Evolutionary conservation across 2,113 vertebrate genomes (phyloP).

Genomic region (Haliaeetus leucogaster): DNA sequence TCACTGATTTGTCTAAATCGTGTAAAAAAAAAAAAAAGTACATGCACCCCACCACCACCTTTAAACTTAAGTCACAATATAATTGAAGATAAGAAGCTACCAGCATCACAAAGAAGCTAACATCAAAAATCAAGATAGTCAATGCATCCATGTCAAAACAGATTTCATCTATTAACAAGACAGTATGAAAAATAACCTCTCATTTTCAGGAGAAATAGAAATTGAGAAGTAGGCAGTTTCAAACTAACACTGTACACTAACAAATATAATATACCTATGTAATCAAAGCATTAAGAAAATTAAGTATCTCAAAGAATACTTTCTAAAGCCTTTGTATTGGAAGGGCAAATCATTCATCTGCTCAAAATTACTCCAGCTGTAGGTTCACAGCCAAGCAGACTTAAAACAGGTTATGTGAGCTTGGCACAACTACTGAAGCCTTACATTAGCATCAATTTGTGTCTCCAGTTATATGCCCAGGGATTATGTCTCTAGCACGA

Average conservation of each 20-base stretch:
- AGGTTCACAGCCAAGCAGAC: neutral
- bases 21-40: neutral
- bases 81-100: neutral
- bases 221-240: neutral
- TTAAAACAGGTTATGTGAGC: neutral
- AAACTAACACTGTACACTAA: neutral
- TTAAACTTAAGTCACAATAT: neutral
- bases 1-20: neutral
- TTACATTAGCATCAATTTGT: neutral
- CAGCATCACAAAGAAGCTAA: neutral
- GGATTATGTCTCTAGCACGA: neutral
- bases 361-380: neutral
- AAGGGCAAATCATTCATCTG: neutral
- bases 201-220: neutral
- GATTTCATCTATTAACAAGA: neutral
- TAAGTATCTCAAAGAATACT: neutral
- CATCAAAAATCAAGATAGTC: neutral
- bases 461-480: neutral
- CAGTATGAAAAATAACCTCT: neutral
- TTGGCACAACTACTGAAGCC: neutral
- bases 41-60: rapidly evolving
- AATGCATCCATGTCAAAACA: neutral
- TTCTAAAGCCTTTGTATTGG: neutral
- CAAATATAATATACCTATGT: neutral
- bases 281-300: neutral